A percentile compares a stretch with the other conserved stretches of the same genome.
Evolutionary conservation across 2,797 vertebrate species (phyloP).

Genomic region (Coreius guichenoti): DNA sequence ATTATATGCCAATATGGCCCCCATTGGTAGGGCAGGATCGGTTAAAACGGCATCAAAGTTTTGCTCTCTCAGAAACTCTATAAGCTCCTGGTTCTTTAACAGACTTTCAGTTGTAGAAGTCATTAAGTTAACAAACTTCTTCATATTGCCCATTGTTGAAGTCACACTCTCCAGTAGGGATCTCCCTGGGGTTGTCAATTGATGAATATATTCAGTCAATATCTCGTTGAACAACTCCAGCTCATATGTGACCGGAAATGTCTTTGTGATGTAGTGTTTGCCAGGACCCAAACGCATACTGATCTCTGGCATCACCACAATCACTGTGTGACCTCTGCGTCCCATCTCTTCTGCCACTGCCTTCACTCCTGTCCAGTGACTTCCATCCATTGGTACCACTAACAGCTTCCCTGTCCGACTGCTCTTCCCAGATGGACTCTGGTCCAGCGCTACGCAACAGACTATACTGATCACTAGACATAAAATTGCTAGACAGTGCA

Average conservation of each 20-base stretch:
- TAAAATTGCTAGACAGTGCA: not conserved
- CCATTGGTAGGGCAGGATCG: slow-evolving; percentile 73
- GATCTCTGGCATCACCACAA: slow-evolving; percentile 79
- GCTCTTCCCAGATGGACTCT: slow-evolving; percentile 13
- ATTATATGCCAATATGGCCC: slow-evolving; percentile 72
- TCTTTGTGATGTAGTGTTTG: slow-evolving; percentile 75
- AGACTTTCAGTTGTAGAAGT: slow-evolving; percentile 69
- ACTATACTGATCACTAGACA: slow-evolving; percentile 17
- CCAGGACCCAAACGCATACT: slow-evolving; percentile 73
- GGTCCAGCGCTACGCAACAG: not conserved
- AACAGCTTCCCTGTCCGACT: slow-evolving; percentile 75
- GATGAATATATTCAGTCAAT: fast-evolving
- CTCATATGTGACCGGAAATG: slow-evolving; percentile 65
- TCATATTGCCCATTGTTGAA: not conserved
- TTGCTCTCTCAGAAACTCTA: slow-evolving; percentile 58
- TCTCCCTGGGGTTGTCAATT: fast-evolving
- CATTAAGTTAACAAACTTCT: slow-evolving; percentile 33
- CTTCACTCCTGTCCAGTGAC: slow-evolving; percentile 86
- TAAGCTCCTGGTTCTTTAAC: slow-evolving; percentile 72
- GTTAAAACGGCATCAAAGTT: slow-evolving; percentile 74
- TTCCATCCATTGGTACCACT: slow-evolving; percentile 83
- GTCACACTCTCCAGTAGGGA: slow-evolving; percentile 63
- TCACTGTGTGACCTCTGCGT: slow-evolving; percentile 80
- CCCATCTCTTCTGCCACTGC: slow-evolving; percentile 75
- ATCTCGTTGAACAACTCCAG: slow-evolving; percentile 55